These are phyloP conservation scores for Jordanella pulchra DNA, from an alignment of 2,797 vertebrate species.

Conservation along the genomic window DNA sequence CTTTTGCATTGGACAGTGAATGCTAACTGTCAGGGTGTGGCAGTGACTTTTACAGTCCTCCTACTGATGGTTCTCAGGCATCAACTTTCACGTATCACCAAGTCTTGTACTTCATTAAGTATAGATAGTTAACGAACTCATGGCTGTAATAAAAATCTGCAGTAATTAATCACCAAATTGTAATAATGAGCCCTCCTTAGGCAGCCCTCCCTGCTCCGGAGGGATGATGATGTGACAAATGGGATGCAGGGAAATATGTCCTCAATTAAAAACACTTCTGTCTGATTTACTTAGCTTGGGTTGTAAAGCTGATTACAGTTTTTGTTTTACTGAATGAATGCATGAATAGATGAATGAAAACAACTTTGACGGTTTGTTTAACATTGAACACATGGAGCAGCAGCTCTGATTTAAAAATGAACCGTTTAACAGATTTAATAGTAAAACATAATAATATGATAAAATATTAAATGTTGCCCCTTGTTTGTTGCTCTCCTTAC, in stretches of 20 bases:
- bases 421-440: neutral
- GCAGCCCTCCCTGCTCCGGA: neutral
- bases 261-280: neutral
- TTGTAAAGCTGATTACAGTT: neutral
- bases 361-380: neutral
- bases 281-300: slow-evolving; percentile 2
- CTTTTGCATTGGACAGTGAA: neutral
- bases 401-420: neutral
- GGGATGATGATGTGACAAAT: neutral
- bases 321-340: slow-evolving; percentile 1
- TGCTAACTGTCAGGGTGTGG: neutral
- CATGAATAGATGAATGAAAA: neutral
- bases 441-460: neutral
- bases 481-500: neutral
- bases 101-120: neutral
- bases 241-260: neutral
- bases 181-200: neutral
- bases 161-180: slow-evolving; percentile 4
- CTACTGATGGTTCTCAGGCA: neutral
- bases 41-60: neutral
- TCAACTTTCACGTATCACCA: neutral
- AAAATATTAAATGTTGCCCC: neutral
- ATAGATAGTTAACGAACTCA: neutral
- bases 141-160: neutral
- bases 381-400: neutral